Conservation (phyloP, 2,888 invertebrate species). For the Piscicola geometra region DNA sequence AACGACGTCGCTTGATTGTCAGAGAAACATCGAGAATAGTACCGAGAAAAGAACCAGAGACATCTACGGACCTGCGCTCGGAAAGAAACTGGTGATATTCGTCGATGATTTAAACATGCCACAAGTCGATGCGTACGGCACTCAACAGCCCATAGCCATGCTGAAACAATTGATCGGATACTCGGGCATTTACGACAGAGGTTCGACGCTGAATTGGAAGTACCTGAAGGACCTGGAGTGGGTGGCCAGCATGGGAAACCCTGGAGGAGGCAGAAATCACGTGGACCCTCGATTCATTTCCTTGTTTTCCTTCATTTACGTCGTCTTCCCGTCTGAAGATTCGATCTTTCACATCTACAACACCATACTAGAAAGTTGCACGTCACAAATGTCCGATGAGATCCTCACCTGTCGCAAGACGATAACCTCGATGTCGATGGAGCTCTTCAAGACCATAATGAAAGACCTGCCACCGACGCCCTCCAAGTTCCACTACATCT, state of each 20-base stretch:
- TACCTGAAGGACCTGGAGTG: slow-evolving; percentile 70
- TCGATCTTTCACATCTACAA: slow-evolving; percentile 76
- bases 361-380: slow-evolving; percentile 75
- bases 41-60: slow-evolving; percentile 86
- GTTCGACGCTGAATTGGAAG: slow-evolving; percentile 84
- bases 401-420: slow-evolving; percentile 65
- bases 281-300: slow-evolving; percentile 77
- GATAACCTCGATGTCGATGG: slow-evolving; percentile 73
- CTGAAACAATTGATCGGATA: slow-evolving; percentile 80
- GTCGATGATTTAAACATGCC: slow-evolving; percentile 96
- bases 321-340: slow-evolving; percentile 73
- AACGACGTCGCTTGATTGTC: slow-evolving; percentile 84
- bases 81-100: slow-evolving; percentile 81
- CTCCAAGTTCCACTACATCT: slow-evolving; percentile 88
- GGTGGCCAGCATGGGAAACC: slow-evolving; percentile 59
- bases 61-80: slow-evolving; percentile 80
- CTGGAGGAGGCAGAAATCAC: slow-evolving; percentile 82
- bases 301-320: slow-evolving; percentile 80
- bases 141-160: slow-evolving; percentile 86
- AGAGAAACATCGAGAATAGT: slow-evolving; percentile 76
- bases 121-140: slow-evolving; percentile 74
- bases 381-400: slow-evolving; percentile 66
- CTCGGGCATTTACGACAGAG: slow-evolving; percentile 81
- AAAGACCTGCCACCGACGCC: slow-evolving; percentile 81
- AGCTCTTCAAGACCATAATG: slow-evolving; percentile 72